These are phyloP conservation scores for Brachyalestes nurse DNA, from an alignment of 2,797 vertebrate species.

Conservation along the genomic window DNA sequence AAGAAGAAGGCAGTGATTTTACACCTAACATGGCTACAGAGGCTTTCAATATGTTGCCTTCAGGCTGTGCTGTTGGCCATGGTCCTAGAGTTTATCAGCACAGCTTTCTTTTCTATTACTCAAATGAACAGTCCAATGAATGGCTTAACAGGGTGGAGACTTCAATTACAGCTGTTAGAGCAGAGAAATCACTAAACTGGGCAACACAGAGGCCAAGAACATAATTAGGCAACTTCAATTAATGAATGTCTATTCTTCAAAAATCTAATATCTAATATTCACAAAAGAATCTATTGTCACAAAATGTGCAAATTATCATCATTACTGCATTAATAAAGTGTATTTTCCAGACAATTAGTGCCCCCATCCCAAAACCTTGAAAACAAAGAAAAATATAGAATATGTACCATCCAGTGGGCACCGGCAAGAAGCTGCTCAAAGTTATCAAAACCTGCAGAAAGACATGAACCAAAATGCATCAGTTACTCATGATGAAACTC, in stretches of 20 bases:
- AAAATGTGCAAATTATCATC: neutral
- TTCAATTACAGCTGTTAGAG: too few species aligned
- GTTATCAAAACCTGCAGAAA: constrained; percentile 89
- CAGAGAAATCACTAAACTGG: neutral
- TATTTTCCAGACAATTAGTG: neutral
- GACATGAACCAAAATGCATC: neutral
- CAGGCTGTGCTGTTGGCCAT: neutral
- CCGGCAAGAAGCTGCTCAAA: constrained; percentile 92
- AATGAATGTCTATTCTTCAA: too few species aligned
- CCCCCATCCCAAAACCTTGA: neutral
- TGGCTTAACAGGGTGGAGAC: neutral
- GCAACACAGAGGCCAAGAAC: neutral
- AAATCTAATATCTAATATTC: too few species aligned
- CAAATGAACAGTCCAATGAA: neutral
- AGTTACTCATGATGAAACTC: neutral
- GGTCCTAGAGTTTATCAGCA: neutral
- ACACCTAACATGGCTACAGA: neutral
- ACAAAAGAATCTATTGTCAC: neutral
- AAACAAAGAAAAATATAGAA: neutral
- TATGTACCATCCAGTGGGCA: constrained; percentile 95
- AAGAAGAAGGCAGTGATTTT: neutral
- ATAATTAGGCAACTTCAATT: neutral
- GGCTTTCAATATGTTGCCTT: neutral
- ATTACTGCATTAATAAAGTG: neutral
- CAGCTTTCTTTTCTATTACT: neutral